Conservation (phyloP, 1,140 invertebrate species). For the Philaenus spumarius region DNA sequence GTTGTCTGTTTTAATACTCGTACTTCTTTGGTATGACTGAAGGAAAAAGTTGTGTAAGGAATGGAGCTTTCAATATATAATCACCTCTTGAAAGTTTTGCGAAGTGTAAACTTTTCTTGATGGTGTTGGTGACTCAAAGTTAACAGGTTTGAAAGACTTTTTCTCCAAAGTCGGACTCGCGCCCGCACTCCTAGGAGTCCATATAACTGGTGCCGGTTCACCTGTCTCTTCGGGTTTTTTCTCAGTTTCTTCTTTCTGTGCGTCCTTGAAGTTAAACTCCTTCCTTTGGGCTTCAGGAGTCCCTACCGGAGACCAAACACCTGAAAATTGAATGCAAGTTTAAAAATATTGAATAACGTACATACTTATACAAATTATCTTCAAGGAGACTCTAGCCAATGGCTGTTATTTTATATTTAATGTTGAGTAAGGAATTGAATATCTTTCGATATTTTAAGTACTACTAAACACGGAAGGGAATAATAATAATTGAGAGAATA, state of each 20-base stretch:
- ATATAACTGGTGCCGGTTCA: conserved; percentile 54
- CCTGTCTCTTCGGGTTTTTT: conserved; percentile 11
- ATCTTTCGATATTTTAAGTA: too few species aligned
- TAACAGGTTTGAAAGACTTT: conserved; percentile 63
- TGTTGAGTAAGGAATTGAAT: too few species aligned
- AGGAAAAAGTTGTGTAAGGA: too few species aligned
- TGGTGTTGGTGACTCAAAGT: conserved; percentile 64
- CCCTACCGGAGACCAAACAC: conserved; percentile 42
- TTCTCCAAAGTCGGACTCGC: conserved; percentile 55
- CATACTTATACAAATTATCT: too few species aligned
- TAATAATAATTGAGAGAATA: too few species aligned
- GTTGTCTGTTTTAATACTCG: too few species aligned
- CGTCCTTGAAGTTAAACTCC: conserved; percentile 20
- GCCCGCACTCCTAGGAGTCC: conserved; percentile 61
- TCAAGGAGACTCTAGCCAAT: too few species aligned
- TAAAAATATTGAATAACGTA: neutral
- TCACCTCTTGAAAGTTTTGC: too few species aligned
- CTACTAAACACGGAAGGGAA: too few species aligned
- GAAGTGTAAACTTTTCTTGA: conserved; percentile 40
- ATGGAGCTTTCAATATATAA: too few species aligned
- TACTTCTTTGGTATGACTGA: too few species aligned
- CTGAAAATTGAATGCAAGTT: conserved; percentile 29
- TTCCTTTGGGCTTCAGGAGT: conserved; percentile 29
- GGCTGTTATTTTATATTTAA: too few species aligned
- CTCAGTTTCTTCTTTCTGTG: conserved; percentile 13